A percentile compares a stretch with the other conserved stretches of the same genome.
phyloP scores from a whole-genome alignment of 1,140 invertebrate genomes.

The Pteromalus puparum region DNA sequence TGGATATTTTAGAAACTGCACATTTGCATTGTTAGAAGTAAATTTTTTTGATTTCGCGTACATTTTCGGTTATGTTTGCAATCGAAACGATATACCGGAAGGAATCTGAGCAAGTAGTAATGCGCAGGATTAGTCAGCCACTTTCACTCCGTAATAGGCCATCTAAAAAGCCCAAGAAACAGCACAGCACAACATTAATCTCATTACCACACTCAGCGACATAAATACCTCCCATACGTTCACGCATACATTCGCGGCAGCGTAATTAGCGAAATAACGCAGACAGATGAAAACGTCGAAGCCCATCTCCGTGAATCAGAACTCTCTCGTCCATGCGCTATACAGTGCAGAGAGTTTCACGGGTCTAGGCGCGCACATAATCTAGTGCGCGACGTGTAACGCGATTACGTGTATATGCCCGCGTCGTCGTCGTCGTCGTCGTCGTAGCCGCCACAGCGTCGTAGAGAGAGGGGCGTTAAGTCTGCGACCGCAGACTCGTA shows the following conservation, averaged over 20 bases:
- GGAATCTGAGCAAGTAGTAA: not conserved
- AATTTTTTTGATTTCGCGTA: too few relatives aligned
- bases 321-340: not conserved
- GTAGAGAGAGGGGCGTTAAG: constrained; percentile 26
- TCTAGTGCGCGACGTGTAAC: constrained; percentile 21
- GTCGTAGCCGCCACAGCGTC: not conserved
- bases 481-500: constrained; percentile 64
- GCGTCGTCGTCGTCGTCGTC: constrained; percentile 35
- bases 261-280: constrained; percentile 2
- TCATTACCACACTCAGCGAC: not conserved
- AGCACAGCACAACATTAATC: not conserved
- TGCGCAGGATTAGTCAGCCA: not conserved
- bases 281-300: constrained; percentile 9
- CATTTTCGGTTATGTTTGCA: too few relatives aligned
- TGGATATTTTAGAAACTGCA: not conserved
- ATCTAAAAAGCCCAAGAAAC: not conserved
- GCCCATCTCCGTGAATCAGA: constrained; percentile 5
- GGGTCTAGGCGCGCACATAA: not conserved
- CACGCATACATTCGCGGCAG: not conserved
- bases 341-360: constrained; percentile 4
- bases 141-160: not conserved
- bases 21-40: too few relatives aligned
- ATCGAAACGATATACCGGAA: too few relatives aligned
- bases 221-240: not conserved
- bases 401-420: not conserved